A percentile compares a stretch with the other conserved stretches of the same genome.
These are phyloP conservation scores for Periophthalmus magnuspinnatus DNA, from an alignment of 2,797 vertebrate species.

Conservation along the genomic window DNA sequence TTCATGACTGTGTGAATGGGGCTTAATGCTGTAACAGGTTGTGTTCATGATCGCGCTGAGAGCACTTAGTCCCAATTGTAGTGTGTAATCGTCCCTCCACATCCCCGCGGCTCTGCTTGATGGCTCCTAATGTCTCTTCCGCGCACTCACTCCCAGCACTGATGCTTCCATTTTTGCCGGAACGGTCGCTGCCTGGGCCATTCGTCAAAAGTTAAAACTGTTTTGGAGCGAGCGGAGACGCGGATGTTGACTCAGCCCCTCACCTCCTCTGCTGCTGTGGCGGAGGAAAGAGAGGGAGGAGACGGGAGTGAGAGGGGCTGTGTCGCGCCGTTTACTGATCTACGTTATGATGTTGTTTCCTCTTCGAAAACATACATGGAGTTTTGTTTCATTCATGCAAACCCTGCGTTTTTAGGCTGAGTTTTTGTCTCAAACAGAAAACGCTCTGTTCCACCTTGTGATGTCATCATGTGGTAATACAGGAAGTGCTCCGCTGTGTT, in stretches of 20 bases:
- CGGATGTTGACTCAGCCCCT: not conserved
- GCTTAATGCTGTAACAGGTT: slow-evolving; percentile 9
- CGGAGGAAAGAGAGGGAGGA: no score
- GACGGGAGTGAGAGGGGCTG: not conserved
- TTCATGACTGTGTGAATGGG: not conserved
- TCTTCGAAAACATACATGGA: no score
- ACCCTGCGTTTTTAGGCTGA: no score
- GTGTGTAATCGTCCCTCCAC: slow-evolving; percentile 57
- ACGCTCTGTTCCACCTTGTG: no score
- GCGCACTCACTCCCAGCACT: slow-evolving; percentile 41
- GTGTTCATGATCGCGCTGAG: slow-evolving; percentile 17
- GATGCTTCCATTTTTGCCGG: slow-evolving; percentile 54
- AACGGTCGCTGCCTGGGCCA: slow-evolving; percentile 6
- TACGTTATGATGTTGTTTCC: no score
- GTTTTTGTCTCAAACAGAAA: no score
- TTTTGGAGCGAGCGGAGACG: not conserved
- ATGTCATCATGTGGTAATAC: no score
- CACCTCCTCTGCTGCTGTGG: not conserved
- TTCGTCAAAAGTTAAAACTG: slow-evolving; percentile 7
- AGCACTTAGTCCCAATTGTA: slow-evolving; percentile 39
- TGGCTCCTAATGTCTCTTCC: slow-evolving; percentile 37
- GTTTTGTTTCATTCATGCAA: no score
- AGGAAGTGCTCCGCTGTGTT: no score
- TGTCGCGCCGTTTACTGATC: no score
- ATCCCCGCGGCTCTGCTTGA: slow-evolving; percentile 52